Percentiles rank a stretch among this genome's conserved stretches.
Conservation (phyloP, 2,888 invertebrate species). For the Timema podura region DNA sequence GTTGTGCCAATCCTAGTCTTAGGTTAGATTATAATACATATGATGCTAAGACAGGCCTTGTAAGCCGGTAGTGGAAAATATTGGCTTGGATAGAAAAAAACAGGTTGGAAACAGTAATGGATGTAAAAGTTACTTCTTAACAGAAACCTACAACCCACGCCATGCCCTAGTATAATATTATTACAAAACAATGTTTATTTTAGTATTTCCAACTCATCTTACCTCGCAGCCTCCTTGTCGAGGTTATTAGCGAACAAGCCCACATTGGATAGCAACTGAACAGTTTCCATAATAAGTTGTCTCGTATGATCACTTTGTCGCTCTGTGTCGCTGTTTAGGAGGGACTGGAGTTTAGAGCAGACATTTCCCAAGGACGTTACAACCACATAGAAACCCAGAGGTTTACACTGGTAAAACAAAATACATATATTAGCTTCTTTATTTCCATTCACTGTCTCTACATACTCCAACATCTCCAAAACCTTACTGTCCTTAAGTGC, state of each 20-base stretch:
- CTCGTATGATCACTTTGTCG: no score
- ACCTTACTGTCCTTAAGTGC: neutral
- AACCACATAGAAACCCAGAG: slow-evolving; percentile 34
- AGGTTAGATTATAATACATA: no score
- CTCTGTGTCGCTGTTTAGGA: neutral
- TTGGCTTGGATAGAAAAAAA: no score
- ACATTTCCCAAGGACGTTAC: slow-evolving; percentile 31
- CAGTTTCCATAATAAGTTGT: slow-evolving; percentile 31
- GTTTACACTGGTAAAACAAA: slow-evolving; percentile 34
- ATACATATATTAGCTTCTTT: neutral
- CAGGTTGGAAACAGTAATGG: no score
- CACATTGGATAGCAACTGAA: slow-evolving; percentile 31
- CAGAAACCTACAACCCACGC: no score
- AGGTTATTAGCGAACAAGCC: slow-evolving; percentile 33
- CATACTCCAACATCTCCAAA: neutral
- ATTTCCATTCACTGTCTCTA: neutral
- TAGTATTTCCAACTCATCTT: no score
- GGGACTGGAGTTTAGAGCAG: slow-evolving; percentile 16
- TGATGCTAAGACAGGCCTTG: no score
- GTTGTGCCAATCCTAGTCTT: no score
- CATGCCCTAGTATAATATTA: no score
- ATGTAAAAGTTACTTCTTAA: no score
- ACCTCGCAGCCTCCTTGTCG: slow-evolving; percentile 41
- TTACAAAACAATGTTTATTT: no score
- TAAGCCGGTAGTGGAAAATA: no score